Base-by-base conservation (phyloP, 2,888 invertebrate genomes). In the Neria commutata region DNA sequence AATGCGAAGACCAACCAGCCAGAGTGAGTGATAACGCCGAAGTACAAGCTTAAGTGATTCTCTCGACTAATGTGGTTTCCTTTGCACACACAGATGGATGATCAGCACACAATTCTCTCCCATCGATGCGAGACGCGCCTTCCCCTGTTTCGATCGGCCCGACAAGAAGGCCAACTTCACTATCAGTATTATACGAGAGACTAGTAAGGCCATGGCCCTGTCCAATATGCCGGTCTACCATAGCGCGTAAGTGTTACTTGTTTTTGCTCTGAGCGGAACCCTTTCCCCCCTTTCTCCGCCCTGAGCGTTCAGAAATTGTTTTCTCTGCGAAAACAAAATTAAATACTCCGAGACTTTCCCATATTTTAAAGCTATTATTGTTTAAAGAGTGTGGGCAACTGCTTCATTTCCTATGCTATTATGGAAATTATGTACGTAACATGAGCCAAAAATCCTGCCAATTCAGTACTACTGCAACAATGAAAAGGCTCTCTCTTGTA, bases 141-240 rank as follows among this genome's bases (percentile, higher is more conserved):
- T 94, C 75, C 94, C 94, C 5, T 94, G 94, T 77, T 92, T 92
- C 72, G 95, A 95, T 72, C 93, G 94, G 67, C 94, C 94, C 1
- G 84, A 85, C 16, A 90, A 91, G 74, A 93, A 94, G 76, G 90
- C 94, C 0, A 86, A 83, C 29, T 94, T 93, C 65, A 85, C 85
- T 6, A 85, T 95, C 23, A 87, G 85, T 54, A 86, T 94, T 51
- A 84, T 84, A 4, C 85, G 88, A 66, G 84, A 86, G 17, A 57
- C 65, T 0, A 79, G 79, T 55, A 84, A 82, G 10, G 77, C 80
- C 0, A 79, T 80, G 74, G 80, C 83, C 0, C 62, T 83, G 16
- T 88, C 90, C 6, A 91, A 91, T 73, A 90, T 89, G 90, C 89
- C 89, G 1, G 68, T 67, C 25, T 53, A 56, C 10, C 73, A 67